A percentile compares a stretch with the other conserved stretches of the same genome.
phyloP scores from a whole-genome alignment of 2,797 vertebrate genomes.

The Eremophila alpestris region DNA sequence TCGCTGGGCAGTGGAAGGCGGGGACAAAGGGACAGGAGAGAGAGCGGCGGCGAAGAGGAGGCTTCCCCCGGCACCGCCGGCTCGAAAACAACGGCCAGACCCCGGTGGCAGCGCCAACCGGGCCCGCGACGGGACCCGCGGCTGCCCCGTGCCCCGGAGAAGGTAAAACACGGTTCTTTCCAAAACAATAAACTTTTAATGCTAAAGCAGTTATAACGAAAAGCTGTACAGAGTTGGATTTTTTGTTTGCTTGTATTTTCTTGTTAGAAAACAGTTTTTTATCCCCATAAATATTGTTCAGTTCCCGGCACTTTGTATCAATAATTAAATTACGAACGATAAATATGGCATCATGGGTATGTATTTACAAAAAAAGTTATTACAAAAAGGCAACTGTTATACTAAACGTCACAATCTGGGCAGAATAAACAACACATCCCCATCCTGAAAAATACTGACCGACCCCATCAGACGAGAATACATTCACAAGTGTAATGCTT shows the following conservation, averaged over 20 bases:
- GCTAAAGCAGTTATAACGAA: conserved; percentile 97
- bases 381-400: conserved; percentile 99
- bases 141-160: neutral
- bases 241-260: conserved; percentile 72
- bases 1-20: neutral
- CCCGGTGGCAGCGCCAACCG: neutral
- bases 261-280: conserved; percentile 80
- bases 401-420: conserved; percentile 97
- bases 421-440: conserved; percentile 92
- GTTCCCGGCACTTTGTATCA: conserved; percentile 94
- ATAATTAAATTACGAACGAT: conserved; percentile 99
- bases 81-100: neutral
- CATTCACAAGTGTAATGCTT: conserved; percentile 98
- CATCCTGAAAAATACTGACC: conserved; percentile 96
- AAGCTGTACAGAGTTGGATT: conserved; percentile 93
- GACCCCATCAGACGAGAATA: conserved; percentile 99
- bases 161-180: conserved; percentile 73
- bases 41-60: neutral
- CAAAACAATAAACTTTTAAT: conserved; percentile 91
- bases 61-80: neutral
- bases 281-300: conserved; percentile 99
- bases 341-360: conserved; percentile 99
- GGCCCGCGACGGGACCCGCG: neutral
- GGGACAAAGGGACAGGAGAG: conserved; percentile 4
- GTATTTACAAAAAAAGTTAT: conserved; percentile 98